phyloP scores from a whole-genome alignment of 2,113 vertebrate genomes.

The Chelonoidis abingdonii region DNA sequence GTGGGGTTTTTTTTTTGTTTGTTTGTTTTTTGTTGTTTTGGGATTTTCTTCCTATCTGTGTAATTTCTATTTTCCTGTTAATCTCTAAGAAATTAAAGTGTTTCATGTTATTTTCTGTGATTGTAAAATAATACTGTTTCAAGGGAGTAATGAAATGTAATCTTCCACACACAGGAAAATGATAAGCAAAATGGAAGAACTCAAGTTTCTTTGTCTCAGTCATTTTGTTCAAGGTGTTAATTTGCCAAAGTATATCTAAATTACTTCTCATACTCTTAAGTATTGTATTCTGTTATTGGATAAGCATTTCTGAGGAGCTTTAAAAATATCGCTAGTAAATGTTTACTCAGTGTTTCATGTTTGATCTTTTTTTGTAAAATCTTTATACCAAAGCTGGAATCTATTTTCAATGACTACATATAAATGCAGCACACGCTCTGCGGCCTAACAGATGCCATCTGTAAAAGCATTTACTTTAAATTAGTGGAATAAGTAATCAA shows the following conservation, averaged over 20 bases:
- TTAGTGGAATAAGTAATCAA: slow-evolving; percentile 91
- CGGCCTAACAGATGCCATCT: slow-evolving; percentile 89
- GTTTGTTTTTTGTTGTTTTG: neutral
- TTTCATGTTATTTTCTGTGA: slow-evolving; percentile 24
- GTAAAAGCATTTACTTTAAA: slow-evolving; percentile 92
- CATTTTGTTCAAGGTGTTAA: slow-evolving; percentile 79
- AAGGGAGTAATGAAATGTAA: slow-evolving; percentile 64
- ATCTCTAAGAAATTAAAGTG: slow-evolving; percentile 38
- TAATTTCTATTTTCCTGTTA: slow-evolving; percentile 16
- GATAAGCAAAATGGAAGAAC: slow-evolving; percentile 48
- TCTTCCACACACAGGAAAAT: slow-evolving; percentile 40
- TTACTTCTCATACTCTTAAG: slow-evolving; percentile 57
- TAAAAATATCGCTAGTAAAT: slow-evolving; percentile 76
- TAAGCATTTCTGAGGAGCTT: slow-evolving; percentile 80
- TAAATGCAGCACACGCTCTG: slow-evolving; percentile 83
- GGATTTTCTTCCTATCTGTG: slow-evolving; percentile 10
- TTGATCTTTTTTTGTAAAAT: slow-evolving; percentile 81
- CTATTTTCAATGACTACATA: slow-evolving; percentile 85
- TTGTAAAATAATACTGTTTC: slow-evolving; percentile 54
- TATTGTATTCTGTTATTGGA: slow-evolving; percentile 69
- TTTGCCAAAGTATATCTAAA: slow-evolving; percentile 82
- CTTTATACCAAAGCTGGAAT: slow-evolving; percentile 83
- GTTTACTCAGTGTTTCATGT: slow-evolving; percentile 81
- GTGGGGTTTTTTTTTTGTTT: too few species aligned
- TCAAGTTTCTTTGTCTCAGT: slow-evolving; percentile 61